A percentile compares a stretch with the other conserved stretches of the same genome.
These are phyloP conservation scores for Monodelphis domestica DNA, from an alignment of 2,797 vertebrate genomes.

Conservation along the genomic window DNA sequence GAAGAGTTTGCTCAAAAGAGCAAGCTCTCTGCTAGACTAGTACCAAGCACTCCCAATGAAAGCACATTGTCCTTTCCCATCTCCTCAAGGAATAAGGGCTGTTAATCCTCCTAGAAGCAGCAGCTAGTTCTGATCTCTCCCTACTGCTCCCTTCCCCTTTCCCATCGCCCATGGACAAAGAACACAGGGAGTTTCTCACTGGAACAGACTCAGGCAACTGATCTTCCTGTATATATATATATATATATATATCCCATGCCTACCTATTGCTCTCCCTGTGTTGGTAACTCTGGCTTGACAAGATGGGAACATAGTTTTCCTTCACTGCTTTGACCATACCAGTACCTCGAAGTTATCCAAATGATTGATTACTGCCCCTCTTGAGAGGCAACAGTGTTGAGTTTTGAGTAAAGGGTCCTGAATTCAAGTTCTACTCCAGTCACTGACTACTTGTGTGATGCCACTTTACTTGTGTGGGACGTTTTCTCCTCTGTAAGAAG, in stretches of 20 bases:
- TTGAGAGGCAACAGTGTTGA: not conserved
- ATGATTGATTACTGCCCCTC: not conserved
- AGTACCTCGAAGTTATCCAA: not conserved
- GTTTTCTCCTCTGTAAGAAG: not conserved
- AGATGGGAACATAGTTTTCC: not conserved
- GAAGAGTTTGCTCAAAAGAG: not conserved
- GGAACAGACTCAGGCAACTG: not conserved
- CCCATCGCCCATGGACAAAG: not conserved
- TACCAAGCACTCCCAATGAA: not conserved
- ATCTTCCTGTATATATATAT: not conserved
- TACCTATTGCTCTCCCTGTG: not conserved
- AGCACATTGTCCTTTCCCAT: not conserved
- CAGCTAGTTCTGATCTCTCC: not conserved
- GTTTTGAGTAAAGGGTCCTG: not conserved
- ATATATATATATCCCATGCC: too few species aligned
- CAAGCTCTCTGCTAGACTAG: not conserved
- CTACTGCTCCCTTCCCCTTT: not conserved
- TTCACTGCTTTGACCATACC: not conserved
- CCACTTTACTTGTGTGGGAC: not conserved
- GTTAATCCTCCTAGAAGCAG: not conserved
- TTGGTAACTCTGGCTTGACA: not conserved
- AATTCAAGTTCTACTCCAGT: not conserved
- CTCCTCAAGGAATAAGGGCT: not conserved
- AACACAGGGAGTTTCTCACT: not conserved
- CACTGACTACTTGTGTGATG: not conserved